Evolutionary conservation across 2,113 vertebrate genomes (phyloP), one percentile per base, ranked within the genome.

Genomic region (Grammomys dolichurus): DNA sequence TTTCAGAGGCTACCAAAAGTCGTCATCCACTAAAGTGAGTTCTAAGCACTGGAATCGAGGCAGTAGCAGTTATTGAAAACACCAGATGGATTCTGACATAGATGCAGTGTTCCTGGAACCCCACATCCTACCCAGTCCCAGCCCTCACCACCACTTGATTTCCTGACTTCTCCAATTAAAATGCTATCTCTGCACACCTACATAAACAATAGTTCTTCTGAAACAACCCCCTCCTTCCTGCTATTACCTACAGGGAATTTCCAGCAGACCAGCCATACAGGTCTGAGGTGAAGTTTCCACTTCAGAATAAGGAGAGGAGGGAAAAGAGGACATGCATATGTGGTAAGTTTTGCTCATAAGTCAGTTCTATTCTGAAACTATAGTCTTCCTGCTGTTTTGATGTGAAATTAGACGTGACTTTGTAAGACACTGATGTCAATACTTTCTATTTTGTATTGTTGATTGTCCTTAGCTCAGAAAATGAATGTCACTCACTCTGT

Each of bases 361-460:
- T 16, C 31, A 46, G 13, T 82, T 56, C 87, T 93, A 76, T 31
- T 90, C 46, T 76, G 67, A 87, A 94, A 93, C n/a, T 17, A 51
- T 22, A 26, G 60, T 72, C 86, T 96, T 84, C 78, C 90, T 86
- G 58, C 65, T 69, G 17, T 85, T 95, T 77, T 72, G 17, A 60
- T 73, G 17, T 67, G 80, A 65, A 76, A 65, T 84, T 77, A 72
- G 13, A 46, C 43, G 46, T 90, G 65, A 22, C 65, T 87, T 70
- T 87, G 60, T 46, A 65, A 95, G 24, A 63, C 1, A 31, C 40
- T 26, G 22, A 58, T 40, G 33, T 16, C 33, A 13, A 40, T 54
- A 67, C 24, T 70, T 75, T 92, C 85, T 87, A 46, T 51, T 72
- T 93, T 54, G 6, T 86, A 17, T 82, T 63, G 4, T 67, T 92